phyloP scores from a whole-genome alignment of 2,797 vertebrate species.

The Macropus fuliginosus region DNA sequence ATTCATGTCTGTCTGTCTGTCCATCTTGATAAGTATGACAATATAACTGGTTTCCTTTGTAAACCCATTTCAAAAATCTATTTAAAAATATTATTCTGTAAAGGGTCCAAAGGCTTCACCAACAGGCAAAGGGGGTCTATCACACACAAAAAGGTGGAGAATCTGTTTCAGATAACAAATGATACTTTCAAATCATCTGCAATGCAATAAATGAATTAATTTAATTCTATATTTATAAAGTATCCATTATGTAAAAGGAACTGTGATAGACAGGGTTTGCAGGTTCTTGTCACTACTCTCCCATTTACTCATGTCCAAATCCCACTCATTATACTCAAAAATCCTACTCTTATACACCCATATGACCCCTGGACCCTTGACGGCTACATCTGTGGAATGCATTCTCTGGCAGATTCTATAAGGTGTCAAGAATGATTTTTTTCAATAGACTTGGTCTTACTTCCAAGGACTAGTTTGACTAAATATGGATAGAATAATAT shows the following conservation, averaged over 20 bases:
- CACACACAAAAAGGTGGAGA: background rate
- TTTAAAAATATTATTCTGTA: background rate
- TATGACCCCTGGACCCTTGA: background rate
- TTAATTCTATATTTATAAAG: background rate
- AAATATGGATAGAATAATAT: background rate
- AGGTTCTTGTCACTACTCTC: background rate
- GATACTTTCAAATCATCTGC: background rate
- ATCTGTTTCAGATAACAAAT: background rate
- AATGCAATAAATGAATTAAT: background rate
- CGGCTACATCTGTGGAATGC: background rate
- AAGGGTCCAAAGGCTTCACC: background rate
- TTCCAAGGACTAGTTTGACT: background rate
- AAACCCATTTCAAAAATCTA: background rate
- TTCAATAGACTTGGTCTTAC: background rate
- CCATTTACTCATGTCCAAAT: background rate
- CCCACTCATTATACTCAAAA: background rate
- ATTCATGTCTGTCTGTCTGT: background rate
- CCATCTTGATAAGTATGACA: background rate
- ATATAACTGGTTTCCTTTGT: background rate
- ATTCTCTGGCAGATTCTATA: background rate
- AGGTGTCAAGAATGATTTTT: background rate
- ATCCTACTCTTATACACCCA: background rate
- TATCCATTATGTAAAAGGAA: background rate
- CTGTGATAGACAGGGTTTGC: background rate
- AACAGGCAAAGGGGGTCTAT: background rate